Evolutionary conservation across 2,113 vertebrate genomes (phyloP).

Genomic region (Tylochromis polylepis): DNA sequence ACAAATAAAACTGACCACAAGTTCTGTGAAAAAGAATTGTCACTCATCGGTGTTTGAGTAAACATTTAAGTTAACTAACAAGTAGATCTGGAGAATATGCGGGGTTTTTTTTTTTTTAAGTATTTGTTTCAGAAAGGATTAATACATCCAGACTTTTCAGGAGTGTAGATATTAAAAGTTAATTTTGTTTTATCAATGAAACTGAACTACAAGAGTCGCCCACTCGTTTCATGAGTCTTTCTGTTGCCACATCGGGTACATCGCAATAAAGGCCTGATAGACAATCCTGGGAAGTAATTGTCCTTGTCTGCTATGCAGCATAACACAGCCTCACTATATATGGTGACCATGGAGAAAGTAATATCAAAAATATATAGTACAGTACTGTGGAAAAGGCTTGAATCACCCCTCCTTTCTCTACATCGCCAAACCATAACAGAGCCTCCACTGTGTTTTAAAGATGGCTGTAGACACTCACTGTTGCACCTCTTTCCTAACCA

Average conservation of each 20-base stretch:
- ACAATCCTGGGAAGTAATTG: background rate
- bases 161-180: background rate
- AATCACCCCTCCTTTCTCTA: background rate
- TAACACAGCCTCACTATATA: background rate
- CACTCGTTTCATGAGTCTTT: background rate
- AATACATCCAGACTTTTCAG: fast-evolving
- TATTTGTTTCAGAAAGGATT: background rate
- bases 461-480: background rate
- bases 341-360: background rate
- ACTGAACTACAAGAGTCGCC: background rate
- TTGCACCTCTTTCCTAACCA: background rate
- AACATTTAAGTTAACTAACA: background rate
- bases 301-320: background rate
- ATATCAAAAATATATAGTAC: background rate
- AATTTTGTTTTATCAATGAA: background rate
- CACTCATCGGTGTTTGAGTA: background rate
- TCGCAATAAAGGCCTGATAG: background rate
- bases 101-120: too few relatives aligned
- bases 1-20: background rate
- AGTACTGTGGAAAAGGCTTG: background rate
- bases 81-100: background rate
- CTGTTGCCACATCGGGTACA: background rate
- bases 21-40: background rate
- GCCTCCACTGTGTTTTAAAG: background rate
- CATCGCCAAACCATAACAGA: background rate